Percentiles rank a stretch among this genome's conserved stretches.
These are phyloP conservation scores for Lagorchestes hirsutus DNA, from an alignment of 2,797 vertebrate species.

Conservation along the genomic window DNA sequence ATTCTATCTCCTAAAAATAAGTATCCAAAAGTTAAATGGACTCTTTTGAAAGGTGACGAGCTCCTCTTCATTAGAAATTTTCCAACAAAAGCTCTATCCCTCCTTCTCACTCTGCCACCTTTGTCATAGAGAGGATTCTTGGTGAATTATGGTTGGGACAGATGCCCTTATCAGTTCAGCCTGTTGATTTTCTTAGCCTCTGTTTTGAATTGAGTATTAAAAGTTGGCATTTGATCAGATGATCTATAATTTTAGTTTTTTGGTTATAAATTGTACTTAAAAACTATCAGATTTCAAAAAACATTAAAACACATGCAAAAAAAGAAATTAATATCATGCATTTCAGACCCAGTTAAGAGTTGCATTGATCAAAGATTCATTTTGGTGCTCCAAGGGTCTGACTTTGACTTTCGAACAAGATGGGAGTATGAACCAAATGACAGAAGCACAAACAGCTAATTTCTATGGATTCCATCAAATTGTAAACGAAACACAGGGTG, in stretches of 20 bases:
- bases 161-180: not conserved
- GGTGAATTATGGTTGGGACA: not conserved
- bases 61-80: not conserved
- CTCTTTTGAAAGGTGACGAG: not conserved
- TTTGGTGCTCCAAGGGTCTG: constrained; percentile 11
- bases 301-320: constrained; percentile 53
- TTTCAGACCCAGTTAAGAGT: constrained; percentile 50
- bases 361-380: constrained; percentile 48
- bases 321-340: constrained; percentile 54
- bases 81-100: not conserved
- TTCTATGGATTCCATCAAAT: not conserved
- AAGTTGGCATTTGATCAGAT: not conserved
- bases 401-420: constrained; percentile 42
- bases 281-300: constrained; percentile 67
- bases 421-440: not conserved
- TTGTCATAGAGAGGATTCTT: not conserved
- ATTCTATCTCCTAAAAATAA: not conserved
- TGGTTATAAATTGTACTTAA: constrained; percentile 55
- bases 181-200: not conserved
- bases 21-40: not conserved
- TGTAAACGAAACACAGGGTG: accelerated
- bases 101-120: not conserved
- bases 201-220: not conserved
- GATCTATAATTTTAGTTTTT: constrained; percentile 20
- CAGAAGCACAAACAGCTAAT: not conserved